phyloP scores from a whole-genome alignment of 2,888 invertebrate species.

The Hirtodrosophila confusa region DNA sequence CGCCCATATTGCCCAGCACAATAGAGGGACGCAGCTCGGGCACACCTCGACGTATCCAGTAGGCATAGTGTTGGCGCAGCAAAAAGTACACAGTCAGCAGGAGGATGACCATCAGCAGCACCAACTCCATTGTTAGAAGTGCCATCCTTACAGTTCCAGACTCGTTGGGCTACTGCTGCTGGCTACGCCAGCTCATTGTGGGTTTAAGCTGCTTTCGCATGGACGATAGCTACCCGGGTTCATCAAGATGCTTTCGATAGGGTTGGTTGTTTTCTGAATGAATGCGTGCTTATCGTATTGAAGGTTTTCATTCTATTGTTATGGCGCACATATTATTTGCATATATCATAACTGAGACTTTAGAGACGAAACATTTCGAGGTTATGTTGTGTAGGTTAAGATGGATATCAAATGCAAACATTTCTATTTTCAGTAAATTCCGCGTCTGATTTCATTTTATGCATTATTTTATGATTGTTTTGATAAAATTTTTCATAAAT shows the following conservation, averaged over 20 bases:
- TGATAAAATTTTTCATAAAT: too few species aligned
- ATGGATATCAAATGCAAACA: too few species aligned
- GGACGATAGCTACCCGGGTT: slow-evolving; percentile 15
- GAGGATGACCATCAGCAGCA: slow-evolving; percentile 34
- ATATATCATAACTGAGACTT: neutral
- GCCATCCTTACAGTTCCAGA: slow-evolving; percentile 39
- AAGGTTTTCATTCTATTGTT: neutral
- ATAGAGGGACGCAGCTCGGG: slow-evolving; percentile 80
- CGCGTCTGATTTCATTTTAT: too few species aligned
- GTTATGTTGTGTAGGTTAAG: too few species aligned
- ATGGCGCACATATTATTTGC: neutral
- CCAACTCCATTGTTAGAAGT: slow-evolving; percentile 31
- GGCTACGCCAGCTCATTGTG: neutral
- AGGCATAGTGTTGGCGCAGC: slow-evolving; percentile 66
- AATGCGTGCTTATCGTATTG: slow-evolving; percentile 19
- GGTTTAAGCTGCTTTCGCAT: slow-evolving; percentile 15
- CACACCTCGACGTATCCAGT: slow-evolving; percentile 81
- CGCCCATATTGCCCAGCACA: slow-evolving; percentile 84
- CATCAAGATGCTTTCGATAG: slow-evolving; percentile 24
- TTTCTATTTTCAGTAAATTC: too few species aligned
- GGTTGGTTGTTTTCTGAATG: slow-evolving; percentile 36
- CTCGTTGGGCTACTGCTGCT: slow-evolving; percentile 14
- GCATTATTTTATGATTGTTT: too few species aligned
- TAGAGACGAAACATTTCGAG: too few species aligned
- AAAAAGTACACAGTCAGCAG: slow-evolving; percentile 34